Base-by-base conservation (phyloP, 2,797 vertebrate genomes). In the Gephyroberyx darwinii region DNA sequence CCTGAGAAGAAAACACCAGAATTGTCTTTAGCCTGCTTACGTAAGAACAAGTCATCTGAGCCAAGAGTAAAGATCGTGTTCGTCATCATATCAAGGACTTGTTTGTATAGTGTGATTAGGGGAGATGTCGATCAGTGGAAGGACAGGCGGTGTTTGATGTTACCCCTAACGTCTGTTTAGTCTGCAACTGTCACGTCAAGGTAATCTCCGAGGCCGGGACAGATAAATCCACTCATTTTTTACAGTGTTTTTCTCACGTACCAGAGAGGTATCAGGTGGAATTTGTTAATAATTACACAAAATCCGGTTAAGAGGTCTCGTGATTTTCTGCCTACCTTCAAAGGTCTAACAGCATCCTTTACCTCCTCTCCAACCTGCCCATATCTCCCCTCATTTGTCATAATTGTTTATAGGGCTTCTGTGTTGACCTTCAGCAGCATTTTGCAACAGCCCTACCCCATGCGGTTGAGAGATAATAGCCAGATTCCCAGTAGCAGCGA, bases 401-500 rank as follows among this genome's bases (percentile, higher is more conserved):
- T 30, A 9, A 22, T 4, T 71, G n/a, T 69, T 56, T 84, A 50
- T 61, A 68, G 13, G 58, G 6, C 63, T 69, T 53, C 43, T 47
- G 8, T 58, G 53, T 60, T 84, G 76, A 88, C 80, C 81, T 86
- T 83, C 54, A 43, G 69, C 59, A 66, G 81, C 75, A 71, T 88
- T 90, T 90, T 81, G 80, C 76, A 90, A 81, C 84, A 85, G 81
- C 84, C 71, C 55, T 74, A 41, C 74, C 71, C 61, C 20, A 17
- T 76, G 77, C 52, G 78, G 73, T 30, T 70, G 75, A 87, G 82
- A 80, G 87, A 88, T 88, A 86, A 87, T 83, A 72, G 48, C 77
- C 7, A 37, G 57, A 76, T 81, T 88, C 84, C 75, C 83, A 83
- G 88, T 86, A 92, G 86, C 86, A 59, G 75, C 3, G 51, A 86